Conservation (phyloP, 2,797 vertebrate genomes). For the Phoxinus dragarum region DNA sequence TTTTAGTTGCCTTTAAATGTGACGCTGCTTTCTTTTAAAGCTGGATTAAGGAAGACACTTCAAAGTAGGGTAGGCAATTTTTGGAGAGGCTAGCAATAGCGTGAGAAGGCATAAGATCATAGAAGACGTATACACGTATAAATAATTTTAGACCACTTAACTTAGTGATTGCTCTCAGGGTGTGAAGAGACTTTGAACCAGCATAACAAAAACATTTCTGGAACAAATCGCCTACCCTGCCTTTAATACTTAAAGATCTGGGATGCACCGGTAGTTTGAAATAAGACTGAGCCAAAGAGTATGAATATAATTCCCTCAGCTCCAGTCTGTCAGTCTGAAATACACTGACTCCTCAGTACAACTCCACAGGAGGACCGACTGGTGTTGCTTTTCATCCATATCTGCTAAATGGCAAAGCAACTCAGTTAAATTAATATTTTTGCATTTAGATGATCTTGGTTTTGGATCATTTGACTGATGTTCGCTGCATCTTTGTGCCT, state of each 20-base stretch:
- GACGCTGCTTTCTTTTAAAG: neutral
- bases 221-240: neutral
- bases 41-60: neutral
- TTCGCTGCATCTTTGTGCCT: conserved; percentile 46
- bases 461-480: neutral
- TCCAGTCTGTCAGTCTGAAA: conserved; percentile 1
- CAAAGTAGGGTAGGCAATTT: no score
- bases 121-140: no score
- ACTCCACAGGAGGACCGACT: neutral
- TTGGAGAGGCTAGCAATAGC: no score
- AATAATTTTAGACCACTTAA: no score
- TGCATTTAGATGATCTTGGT: neutral
- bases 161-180: no score
- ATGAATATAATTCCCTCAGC: neutral
- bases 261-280: neutral
- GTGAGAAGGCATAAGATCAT: no score
- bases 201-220: neutral
- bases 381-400: neutral
- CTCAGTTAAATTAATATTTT: neutral
- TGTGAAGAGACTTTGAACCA: no score
- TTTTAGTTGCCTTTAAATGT: neutral
- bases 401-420: neutral
- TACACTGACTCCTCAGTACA: neutral
- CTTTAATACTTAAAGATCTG: conserved; percentile 4
- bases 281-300: neutral